Evolutionary conservation across 2,888 invertebrate species (phyloP).

Genomic region (Callosobruchus maculatus): DNA sequence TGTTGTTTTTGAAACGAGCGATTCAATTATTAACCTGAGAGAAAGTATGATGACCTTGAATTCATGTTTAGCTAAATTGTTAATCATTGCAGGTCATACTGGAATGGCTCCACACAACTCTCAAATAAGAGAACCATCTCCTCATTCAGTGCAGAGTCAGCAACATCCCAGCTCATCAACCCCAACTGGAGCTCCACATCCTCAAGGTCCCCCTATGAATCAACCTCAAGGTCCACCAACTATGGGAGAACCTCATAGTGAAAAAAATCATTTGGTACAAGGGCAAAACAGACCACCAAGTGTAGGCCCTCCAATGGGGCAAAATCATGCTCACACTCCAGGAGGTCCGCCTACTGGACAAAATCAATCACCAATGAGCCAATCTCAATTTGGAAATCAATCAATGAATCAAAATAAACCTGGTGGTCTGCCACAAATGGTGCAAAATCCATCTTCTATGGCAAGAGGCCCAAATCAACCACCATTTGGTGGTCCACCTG

Average conservation of each 20-base stretch:
- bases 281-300: conserved; percentile 2
- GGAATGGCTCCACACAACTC: conserved; percentile 7
- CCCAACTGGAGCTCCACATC: neutral
- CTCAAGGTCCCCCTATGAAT: neutral
- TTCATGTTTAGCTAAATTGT: too few relatives aligned
- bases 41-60: too few relatives aligned
- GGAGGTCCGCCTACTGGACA: neutral
- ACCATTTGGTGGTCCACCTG: conserved; percentile 6
- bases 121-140: conserved; percentile 6
- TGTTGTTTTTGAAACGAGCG: too few relatives aligned
- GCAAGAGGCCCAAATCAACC: conserved; percentile 2
- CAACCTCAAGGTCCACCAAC: neutral
- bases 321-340: conserved; percentile 2
- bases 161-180: neutral
- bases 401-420: neutral
- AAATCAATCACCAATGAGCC: neutral
- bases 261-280: neutral
- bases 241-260: neutral
- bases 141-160: neutral
- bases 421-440: conserved; percentile 1
- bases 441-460: neutral
- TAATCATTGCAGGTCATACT: neutral
- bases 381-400: neutral
- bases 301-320: conserved; percentile 7
- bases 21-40: too few relatives aligned